Percentiles rank a stretch among this genome's conserved stretches.
These are phyloP conservation scores for Agrilus planipennis DNA, from an alignment of 1,140 invertebrate species.

Conservation along the genomic window DNA sequence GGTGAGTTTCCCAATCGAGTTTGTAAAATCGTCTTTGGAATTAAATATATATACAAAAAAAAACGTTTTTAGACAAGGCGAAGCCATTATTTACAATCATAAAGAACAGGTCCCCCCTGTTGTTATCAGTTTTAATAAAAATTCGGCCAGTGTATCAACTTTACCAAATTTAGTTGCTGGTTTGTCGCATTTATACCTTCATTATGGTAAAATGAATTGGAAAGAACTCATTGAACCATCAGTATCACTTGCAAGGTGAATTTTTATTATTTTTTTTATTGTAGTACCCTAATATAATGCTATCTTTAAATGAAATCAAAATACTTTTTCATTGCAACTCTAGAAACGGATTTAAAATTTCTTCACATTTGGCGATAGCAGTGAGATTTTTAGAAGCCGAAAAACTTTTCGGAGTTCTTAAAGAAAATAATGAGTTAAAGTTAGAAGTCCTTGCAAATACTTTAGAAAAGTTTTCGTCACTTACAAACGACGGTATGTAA, in stretches of 20 bases:
- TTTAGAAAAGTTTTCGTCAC: too few relatives aligned
- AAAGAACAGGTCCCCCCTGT: constrained; percentile 35
- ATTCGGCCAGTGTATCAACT: constrained; percentile 32
- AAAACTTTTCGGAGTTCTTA: too few relatives aligned
- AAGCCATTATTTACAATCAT: constrained; percentile 60
- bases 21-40: constrained; percentile 1
- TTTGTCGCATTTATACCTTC: constrained; percentile 44
- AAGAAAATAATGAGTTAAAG: too few relatives aligned
- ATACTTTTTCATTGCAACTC: too few relatives aligned
- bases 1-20: constrained; percentile 40
- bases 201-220: constrained; percentile 54
- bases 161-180: constrained; percentile 47
- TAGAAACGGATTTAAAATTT: too few relatives aligned
- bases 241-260: constrained; percentile 45
- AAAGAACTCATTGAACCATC: constrained; percentile 49
- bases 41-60: too few relatives aligned
- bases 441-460: too few relatives aligned
- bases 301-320: too few relatives aligned
- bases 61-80: constrained; percentile 49
- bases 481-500: too few relatives aligned
- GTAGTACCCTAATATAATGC: too few relatives aligned
- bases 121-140: constrained; percentile 43
- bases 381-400: too few relatives aligned
- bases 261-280: neutral
- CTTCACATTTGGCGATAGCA: too few relatives aligned